phyloP scores from a whole-genome alignment of 2,113 vertebrate species.

The Dunckerocampus dactyliophorus region DNA sequence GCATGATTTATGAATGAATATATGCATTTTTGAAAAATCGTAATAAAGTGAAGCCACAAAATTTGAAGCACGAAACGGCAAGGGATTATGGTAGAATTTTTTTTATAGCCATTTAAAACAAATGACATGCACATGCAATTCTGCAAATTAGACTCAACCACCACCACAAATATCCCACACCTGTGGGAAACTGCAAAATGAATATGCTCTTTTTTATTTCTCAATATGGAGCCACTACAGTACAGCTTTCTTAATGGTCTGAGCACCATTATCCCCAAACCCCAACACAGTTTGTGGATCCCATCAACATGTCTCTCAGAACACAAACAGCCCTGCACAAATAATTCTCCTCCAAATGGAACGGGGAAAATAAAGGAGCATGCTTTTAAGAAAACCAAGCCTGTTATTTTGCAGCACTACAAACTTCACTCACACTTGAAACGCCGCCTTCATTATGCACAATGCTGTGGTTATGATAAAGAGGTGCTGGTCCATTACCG shows the following conservation, averaged over 20 bases:
- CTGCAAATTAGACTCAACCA: too few species aligned
- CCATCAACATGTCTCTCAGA: too few species aligned
- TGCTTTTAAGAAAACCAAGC: constrained; percentile 57
- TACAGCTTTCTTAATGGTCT: constrained; percentile 46
- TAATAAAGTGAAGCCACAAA: too few species aligned
- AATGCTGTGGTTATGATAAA: constrained; percentile 37
- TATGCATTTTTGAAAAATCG: too few species aligned
- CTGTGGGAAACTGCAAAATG: constrained; percentile 1
- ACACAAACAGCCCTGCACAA: constrained; percentile 40
- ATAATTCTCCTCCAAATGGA: constrained; percentile 45
- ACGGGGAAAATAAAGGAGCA: constrained; percentile 33
- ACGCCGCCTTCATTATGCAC: constrained; percentile 50
- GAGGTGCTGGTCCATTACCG: constrained; percentile 57
- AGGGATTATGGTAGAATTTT: too few species aligned
- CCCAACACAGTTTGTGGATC: too few species aligned
- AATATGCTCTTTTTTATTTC: constrained; percentile 18
- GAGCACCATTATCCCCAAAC: constrained; percentile 57
- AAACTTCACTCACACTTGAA: constrained; percentile 66
- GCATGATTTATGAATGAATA: too few species aligned
- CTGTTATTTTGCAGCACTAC: constrained; percentile 68
- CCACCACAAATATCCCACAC: not conserved
- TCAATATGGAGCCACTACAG: constrained; percentile 18
- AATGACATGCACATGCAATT: too few species aligned
- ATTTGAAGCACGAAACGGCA: too few species aligned
- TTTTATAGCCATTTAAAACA: too few species aligned